Percentiles rank a stretch among this genome's conserved stretches.
These are phyloP conservation scores for Periophthalmus magnuspinnatus DNA, from an alignment of 2,797 vertebrate genomes.

Conservation along the genomic window DNA sequence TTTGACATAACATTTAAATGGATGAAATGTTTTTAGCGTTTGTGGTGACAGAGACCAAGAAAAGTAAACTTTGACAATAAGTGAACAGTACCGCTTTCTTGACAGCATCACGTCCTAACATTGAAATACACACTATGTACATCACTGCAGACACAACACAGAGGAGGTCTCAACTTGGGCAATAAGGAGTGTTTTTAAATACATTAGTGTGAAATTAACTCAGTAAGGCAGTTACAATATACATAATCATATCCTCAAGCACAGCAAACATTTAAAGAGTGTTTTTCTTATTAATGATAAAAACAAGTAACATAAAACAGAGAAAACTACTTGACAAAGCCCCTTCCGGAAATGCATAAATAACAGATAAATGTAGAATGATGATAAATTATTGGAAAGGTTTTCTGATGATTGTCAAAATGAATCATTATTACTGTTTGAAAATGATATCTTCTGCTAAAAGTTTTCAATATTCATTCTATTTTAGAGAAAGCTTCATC, in stretches of 20 bases:
- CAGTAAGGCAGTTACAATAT: slow-evolving; percentile 33
- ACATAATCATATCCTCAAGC: slow-evolving; percentile 31
- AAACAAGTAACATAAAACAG: slow-evolving; percentile 19
- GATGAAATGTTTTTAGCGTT: background rate
- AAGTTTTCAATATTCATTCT: slow-evolving; percentile 9
- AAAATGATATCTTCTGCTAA: slow-evolving; percentile 27
- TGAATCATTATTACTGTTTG: slow-evolving; percentile 41
- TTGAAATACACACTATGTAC: slow-evolving; percentile 55
- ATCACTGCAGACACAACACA: slow-evolving; percentile 50
- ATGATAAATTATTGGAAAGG: slow-evolving; percentile 33
- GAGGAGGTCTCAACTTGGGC: slow-evolving; percentile 17
- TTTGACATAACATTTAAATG: background rate
- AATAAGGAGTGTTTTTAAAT: slow-evolving; percentile 19
- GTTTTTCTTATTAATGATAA: slow-evolving; percentile 35
- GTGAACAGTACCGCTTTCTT: slow-evolving; percentile 44
- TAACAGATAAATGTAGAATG: slow-evolving; percentile 62
- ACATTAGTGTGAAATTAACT: slow-evolving; percentile 54
- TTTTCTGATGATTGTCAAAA: slow-evolving; percentile 63
- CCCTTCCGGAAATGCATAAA: slow-evolving; percentile 56
- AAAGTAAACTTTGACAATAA: slow-evolving; percentile 20
- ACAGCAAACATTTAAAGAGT: slow-evolving; percentile 36
- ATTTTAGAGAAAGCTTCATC: slow-evolving; percentile 24
- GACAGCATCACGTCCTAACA: slow-evolving; percentile 38
- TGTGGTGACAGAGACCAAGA: slow-evolving; percentile 2
- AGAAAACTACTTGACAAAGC: slow-evolving; percentile 31